phyloP scores from a whole-genome alignment of 1,140 invertebrate genomes.

The Catajapyx aquilonaris region DNA sequence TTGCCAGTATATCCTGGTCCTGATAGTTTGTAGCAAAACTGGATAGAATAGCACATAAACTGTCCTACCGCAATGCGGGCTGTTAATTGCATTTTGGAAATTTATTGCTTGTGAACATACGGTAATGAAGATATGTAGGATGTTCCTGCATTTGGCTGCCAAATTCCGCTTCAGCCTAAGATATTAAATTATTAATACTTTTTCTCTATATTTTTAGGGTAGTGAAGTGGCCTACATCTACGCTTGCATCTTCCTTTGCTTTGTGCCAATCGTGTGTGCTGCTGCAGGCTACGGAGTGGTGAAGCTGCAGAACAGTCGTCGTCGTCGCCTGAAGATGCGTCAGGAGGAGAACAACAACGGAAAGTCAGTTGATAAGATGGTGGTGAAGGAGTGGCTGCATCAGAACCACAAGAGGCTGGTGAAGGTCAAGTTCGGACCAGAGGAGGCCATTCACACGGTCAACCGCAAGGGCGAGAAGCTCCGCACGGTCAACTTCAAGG shows the following conservation, averaged over 20 bases:
- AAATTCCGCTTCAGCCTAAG: too few species aligned
- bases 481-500: slow-evolving; percentile 51
- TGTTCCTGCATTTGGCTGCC: too few species aligned
- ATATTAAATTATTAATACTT: too few species aligned
- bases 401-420: slow-evolving; percentile 78
- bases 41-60: too few species aligned
- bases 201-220: slow-evolving; percentile 36
- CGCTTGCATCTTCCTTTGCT: slow-evolving; percentile 68
- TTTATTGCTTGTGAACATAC: too few species aligned
- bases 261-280: slow-evolving; percentile 76
- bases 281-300: slow-evolving; percentile 83
- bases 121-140: too few species aligned
- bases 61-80: too few species aligned
- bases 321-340: slow-evolving; percentile 52
- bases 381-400: slow-evolving; percentile 86
- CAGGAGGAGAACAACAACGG: slow-evolving; percentile 47
- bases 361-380: slow-evolving; percentile 75
- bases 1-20: too few species aligned
- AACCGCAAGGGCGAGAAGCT: slow-evolving; percentile 77
- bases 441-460: slow-evolving; percentile 59
- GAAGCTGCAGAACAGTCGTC: slow-evolving; percentile 68
- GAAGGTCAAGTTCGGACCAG: slow-evolving; percentile 70
- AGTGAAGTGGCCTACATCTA: slow-evolving; percentile 95
- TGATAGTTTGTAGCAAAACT: too few species aligned
- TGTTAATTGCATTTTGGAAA: too few species aligned